phyloP scores from a whole-genome alignment of 2,888 invertebrate genomes.

The Exephanes ischioxanthus region DNA sequence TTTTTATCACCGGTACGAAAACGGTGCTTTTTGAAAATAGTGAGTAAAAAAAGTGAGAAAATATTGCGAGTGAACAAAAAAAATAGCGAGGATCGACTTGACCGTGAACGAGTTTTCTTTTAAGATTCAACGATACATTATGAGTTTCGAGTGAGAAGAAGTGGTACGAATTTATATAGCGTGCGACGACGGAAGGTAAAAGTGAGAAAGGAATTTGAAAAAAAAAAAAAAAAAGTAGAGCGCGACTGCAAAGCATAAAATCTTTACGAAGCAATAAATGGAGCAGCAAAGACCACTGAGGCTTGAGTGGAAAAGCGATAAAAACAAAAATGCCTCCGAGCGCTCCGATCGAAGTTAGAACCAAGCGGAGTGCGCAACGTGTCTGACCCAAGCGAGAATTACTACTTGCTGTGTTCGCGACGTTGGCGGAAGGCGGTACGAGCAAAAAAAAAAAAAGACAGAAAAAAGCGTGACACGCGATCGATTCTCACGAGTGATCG shows the following conservation, averaged over 20 bases:
- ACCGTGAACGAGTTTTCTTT: slow-evolving; percentile 62
- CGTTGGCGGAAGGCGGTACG: slow-evolving; percentile 23
- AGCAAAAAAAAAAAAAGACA: slow-evolving; percentile 9
- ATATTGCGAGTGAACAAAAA: slow-evolving; percentile 29
- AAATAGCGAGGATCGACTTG: slow-evolving; percentile 61
- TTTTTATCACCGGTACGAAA: slow-evolving; percentile 19
- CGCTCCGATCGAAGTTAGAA: slow-evolving; percentile 3
- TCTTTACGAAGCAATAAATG: slow-evolving; percentile 28
- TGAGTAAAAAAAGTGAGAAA: slow-evolving; percentile 36
- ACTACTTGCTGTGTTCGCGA: slow-evolving; percentile 11
- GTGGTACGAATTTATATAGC: slow-evolving; percentile 3
- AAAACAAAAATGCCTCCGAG: neutral
- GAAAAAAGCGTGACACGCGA: slow-evolving; percentile 34
- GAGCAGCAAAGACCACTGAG: neutral
- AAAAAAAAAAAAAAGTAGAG: slow-evolving; percentile 4
- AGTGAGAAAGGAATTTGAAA: slow-evolving; percentile 37
- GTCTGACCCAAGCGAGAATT: slow-evolving; percentile 5
- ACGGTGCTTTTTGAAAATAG: slow-evolving; percentile 41
- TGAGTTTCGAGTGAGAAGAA: slow-evolving; percentile 22
- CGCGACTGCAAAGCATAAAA: neutral
- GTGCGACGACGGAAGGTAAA: slow-evolving; percentile 27
- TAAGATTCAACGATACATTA: slow-evolving; percentile 23
- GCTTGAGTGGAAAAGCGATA: neutral
- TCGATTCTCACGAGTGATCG: slow-evolving; percentile 40
- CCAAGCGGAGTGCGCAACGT: neutral